Percentiles rank a stretch among this genome's conserved stretches.
phyloP scores from a whole-genome alignment of 2,888 invertebrate genomes.

The Flexamia atlantica region DNA sequence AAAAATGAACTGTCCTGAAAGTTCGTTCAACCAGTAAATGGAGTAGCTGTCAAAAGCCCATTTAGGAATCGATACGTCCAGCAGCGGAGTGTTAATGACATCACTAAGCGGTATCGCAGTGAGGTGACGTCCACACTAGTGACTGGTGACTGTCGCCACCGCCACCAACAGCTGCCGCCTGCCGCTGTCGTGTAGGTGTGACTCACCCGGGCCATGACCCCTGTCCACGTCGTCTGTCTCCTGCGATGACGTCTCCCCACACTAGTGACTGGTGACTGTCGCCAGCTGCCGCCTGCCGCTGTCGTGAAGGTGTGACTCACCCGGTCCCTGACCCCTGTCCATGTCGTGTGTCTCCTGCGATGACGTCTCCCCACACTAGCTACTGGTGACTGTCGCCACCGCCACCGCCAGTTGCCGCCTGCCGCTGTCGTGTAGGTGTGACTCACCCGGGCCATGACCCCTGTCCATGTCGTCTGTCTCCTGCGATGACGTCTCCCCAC shows the following conservation, averaged over 20 bases:
- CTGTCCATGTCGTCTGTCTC: conserved; percentile 13
- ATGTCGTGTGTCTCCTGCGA: no score
- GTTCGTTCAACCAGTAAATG: no score
- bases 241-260: background rate
- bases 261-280: background rate
- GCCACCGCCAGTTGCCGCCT: no score
- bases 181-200: conserved; percentile 17
- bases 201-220: conserved; percentile 33
- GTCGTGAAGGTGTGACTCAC: conserved; percentile 33
- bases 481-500: background rate
- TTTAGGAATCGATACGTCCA: background rate
- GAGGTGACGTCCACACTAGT: background rate
- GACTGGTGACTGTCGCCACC: background rate
- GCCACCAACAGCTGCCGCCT: background rate
- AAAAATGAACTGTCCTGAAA: no score
- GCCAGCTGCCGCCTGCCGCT: background rate
- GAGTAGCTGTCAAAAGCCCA: conserved; percentile 2
- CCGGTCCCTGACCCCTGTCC: conserved; percentile 9
- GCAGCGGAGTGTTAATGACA: background rate
- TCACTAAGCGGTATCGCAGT: background rate
- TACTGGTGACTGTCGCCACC: no score
- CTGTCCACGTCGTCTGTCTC: conserved; percentile 16
- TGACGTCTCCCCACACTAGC: no score
- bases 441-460: conserved; percentile 33
- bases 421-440: conserved; percentile 17